These are phyloP conservation scores for Drosophila nr. perissopoda DNA, from an alignment of 2,888 invertebrate genomes.

Conservation along the genomic window DNA sequence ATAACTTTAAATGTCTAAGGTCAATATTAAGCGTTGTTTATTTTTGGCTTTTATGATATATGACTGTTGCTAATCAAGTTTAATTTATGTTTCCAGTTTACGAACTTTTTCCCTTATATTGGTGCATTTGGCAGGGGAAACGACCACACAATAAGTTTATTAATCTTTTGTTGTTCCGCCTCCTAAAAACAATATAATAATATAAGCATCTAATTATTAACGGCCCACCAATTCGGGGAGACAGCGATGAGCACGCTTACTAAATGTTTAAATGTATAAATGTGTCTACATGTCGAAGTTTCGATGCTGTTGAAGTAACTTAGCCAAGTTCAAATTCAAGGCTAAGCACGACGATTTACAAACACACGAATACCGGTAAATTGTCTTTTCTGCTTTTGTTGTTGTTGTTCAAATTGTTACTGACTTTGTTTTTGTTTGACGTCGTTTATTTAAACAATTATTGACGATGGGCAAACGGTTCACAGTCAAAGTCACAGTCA, in stretches of 20 bases:
- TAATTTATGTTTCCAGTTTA: constrained; percentile 48
- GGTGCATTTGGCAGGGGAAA: constrained; percentile 45
- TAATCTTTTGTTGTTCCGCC: constrained; percentile 24
- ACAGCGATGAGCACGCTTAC: constrained; percentile 33
- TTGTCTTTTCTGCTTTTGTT: constrained; percentile 21
- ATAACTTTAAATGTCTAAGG: constrained; percentile 26
- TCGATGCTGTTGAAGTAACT: constrained; percentile 49
- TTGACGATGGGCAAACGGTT: constrained; percentile 44
- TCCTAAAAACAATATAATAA: constrained; percentile 18
- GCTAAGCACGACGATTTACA: constrained; percentile 62
- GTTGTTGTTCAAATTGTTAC: constrained; percentile 22
- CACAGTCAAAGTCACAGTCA: constrained; percentile 6
- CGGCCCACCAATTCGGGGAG: constrained; percentile 50
- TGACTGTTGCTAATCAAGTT: constrained; percentile 34
- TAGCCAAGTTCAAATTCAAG: constrained; percentile 79
- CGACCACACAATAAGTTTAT: constrained; percentile 27
- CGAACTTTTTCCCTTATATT: constrained; percentile 26
- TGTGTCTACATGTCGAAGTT: constrained; percentile 38
- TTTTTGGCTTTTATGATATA: constrained; percentile 42
- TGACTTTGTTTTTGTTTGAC: constrained; percentile 34
- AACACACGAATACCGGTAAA: constrained; percentile 52
- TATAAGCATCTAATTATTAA: constrained; percentile 46
- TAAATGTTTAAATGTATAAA: constrained; percentile 7
- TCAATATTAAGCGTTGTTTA: constrained; percentile 12
- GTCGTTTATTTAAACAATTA: constrained; percentile 34